Evolutionary conservation across 2,113 vertebrate genomes (phyloP), one percentile per base, ranked within the genome.

Genomic region (Gila orcuttii): DNA sequence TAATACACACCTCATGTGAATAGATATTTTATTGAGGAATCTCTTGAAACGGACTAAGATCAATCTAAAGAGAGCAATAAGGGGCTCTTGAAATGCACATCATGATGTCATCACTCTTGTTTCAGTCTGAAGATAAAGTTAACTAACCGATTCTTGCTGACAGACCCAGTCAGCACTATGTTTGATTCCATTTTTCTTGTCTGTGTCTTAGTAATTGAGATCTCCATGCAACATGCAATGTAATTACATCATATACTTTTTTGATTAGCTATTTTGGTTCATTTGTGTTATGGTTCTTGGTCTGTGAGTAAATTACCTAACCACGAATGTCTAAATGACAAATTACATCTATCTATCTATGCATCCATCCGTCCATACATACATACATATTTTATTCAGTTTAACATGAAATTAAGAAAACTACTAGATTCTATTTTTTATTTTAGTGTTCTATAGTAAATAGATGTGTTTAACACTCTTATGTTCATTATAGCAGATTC

Each of bases 81-180:
- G 8, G 17, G 28, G 28, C 2, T 36, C 52, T 79, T 11, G 23
- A 64, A 66, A 66, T 45, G 69, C 25, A 77, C 66, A 74, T 86
- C 86, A 87, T 89, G 82, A 90, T 91, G 82, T 90, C 90, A 90
- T 85, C 85, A 69, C 74, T 71, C 17, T 36, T 4, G 86, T 6
- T 6, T 45, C 79, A 81, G 69, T 59, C 33, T 83, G 89, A 86
- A 92, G 91, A 77, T 89, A 89, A 90, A 60, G 25, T 85, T 66
- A 36, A 91, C 90, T 75, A 74, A 74, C 39, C 64, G 80, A 85
- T 90, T 90, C 87, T 82, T 82, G 91, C 82, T 90, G 92, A 93
- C 91, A 93, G 89, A 76, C 87, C 85, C 90, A 91, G n/a, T 93
- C 89, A 60, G 89, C 87, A 55, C 89, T 85, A 31, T 47, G 36